Conservation (phyloP, 2,888 invertebrate species). For the Drosophila rellima region DNA sequence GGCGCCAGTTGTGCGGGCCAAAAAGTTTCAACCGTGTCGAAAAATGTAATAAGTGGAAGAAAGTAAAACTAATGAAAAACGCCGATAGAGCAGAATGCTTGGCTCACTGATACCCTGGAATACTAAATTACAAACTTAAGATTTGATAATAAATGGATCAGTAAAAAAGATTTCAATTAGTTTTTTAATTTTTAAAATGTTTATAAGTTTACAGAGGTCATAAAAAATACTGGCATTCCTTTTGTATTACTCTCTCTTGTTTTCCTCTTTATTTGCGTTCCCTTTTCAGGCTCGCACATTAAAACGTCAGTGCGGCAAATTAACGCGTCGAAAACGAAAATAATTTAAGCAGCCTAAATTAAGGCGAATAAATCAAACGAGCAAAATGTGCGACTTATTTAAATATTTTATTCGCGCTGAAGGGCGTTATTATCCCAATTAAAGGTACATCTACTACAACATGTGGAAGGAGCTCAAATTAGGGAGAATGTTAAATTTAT, state of each 20-base stretch:
- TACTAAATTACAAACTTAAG: too few species aligned
- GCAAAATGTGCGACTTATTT: slow-evolving; percentile 42
- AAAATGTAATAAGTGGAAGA: slow-evolving; percentile 62
- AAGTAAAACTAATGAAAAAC: slow-evolving; percentile 49
- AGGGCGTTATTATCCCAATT: neutral
- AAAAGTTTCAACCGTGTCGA: slow-evolving; percentile 53
- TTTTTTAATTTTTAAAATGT: neutral
- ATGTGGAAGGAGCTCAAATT: neutral
- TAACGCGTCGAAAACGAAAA: slow-evolving; percentile 58
- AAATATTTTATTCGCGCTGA: slow-evolving; percentile 19
- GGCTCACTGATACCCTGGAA: slow-evolving; percentile 7
- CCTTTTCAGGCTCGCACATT: slow-evolving; percentile 11
- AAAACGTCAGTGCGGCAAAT: slow-evolving; percentile 53
- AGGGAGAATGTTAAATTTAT: too few species aligned
- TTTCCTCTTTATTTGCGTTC: neutral
- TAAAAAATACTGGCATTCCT: neutral
- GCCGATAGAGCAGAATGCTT: neutral
- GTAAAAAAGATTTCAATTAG: neutral
- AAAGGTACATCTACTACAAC: neutral
- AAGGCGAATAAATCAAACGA: slow-evolving; percentile 65
- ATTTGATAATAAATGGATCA: neutral
- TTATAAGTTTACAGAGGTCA: too few species aligned
- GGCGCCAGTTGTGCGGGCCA: slow-evolving; percentile 49
- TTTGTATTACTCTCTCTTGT: neutral
- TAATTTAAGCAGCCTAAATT: slow-evolving; percentile 63